Evolutionary conservation across 2,888 invertebrate species (phyloP).

Genomic region (Ormyrus pomaceus): DNA sequence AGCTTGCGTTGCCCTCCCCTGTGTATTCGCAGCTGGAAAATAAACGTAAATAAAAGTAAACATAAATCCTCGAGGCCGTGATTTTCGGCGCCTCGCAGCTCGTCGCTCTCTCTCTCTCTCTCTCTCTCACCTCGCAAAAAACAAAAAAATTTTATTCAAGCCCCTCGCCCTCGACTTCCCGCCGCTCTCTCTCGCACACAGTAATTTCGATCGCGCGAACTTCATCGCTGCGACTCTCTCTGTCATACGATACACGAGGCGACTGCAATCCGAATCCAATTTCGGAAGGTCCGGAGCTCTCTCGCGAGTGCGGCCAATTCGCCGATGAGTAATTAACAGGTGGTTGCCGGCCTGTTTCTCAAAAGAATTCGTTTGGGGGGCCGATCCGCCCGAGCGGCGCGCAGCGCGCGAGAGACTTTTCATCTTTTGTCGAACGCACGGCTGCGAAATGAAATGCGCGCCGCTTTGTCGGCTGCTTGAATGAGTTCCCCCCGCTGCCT

Average conservation of each 20-base stretch:
- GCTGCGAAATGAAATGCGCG: not conserved
- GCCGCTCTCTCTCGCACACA: not conserved
- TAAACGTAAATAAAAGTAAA: too few relatives aligned
- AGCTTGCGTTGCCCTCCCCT: too few relatives aligned
- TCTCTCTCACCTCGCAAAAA: not conserved
- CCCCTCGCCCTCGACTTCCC: too few relatives aligned
- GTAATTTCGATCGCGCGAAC: too few relatives aligned
- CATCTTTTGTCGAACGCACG: not conserved
- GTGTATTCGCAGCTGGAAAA: too few relatives aligned
- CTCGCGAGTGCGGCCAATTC: not conserved
- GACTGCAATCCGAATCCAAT: conserved; percentile 8
- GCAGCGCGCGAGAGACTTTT: not conserved
- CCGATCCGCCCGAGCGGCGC: too few relatives aligned
- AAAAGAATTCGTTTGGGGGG: conserved; percentile 9
- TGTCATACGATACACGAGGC: not conserved
- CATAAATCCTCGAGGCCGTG: too few relatives aligned
- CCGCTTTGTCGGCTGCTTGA: too few relatives aligned
- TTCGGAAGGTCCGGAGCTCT: not conserved
- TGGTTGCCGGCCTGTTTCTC: not conserved
- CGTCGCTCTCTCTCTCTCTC: not conserved
- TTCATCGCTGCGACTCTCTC: not conserved
- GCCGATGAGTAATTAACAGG: not conserved
- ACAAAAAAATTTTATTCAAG: too few relatives aligned
- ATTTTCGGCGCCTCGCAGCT: too few relatives aligned
- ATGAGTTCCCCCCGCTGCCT: too few relatives aligned